phyloP scores from a whole-genome alignment of 2,113 vertebrate species.

The Tinamus guttatus region DNA sequence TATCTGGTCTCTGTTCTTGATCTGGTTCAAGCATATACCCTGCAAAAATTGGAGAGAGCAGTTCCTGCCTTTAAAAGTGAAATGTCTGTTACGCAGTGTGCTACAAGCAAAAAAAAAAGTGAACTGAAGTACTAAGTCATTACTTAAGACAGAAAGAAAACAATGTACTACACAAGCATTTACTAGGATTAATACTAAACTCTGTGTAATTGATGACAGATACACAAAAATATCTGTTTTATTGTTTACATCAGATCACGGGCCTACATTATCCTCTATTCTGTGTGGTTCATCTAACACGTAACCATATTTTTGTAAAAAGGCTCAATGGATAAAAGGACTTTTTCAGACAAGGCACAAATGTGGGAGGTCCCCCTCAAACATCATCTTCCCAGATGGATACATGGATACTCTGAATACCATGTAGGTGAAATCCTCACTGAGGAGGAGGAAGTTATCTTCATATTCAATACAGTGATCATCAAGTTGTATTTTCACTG shows the following conservation, averaged over 20 bases:
- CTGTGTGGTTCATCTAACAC: neutral
- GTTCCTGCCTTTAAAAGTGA: neutral
- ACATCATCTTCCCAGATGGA: neutral
- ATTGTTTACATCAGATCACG: neutral
- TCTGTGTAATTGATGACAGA: accelerated
- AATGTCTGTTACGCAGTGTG: neutral
- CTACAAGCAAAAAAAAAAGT: neutral
- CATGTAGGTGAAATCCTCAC: no score
- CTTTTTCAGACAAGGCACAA: neutral
- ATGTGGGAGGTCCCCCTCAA: neutral
- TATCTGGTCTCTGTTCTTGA: constrained; percentile 93
- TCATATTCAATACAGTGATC: neutral
- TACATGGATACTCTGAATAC: no score
- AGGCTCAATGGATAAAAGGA: neutral
- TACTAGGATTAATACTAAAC: neutral
- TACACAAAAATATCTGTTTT: neutral
- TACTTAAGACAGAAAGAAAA: neutral
- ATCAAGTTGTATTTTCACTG: neutral
- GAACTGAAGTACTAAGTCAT: neutral
- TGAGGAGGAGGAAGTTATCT: neutral
- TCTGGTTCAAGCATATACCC: constrained; percentile 98
- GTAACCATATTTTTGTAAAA: neutral
- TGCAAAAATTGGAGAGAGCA: constrained; percentile 40
- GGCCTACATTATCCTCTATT: neutral
- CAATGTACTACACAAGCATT: accelerated